Conservation (phyloP, 1,140 invertebrate genomes). For the Lucilia sericata region DNA sequence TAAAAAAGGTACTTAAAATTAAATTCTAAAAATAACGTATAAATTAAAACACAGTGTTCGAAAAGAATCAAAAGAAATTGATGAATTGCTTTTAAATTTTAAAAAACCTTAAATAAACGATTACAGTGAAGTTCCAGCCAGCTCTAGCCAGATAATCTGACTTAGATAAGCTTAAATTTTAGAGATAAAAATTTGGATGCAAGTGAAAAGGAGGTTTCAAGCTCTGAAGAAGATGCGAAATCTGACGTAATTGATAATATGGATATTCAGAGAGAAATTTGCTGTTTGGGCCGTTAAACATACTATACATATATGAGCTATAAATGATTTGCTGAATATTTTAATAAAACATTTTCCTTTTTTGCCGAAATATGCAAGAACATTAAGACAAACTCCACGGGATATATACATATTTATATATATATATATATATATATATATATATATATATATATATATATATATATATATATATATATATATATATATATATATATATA, state of each 20-base stretch:
- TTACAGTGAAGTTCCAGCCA: slow-evolving; percentile 30
- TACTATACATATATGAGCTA: neutral
- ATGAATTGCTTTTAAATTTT: slow-evolving; percentile 37
- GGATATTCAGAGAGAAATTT: slow-evolving; percentile 38
- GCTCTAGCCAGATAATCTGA: slow-evolving; percentile 29
- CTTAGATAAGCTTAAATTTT: slow-evolving; percentile 6
- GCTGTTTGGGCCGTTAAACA: slow-evolving; percentile 22
- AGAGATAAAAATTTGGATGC: slow-evolving; percentile 28
- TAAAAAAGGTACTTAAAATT: too few species aligned
- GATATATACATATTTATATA: too few species aligned
- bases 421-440: too few species aligned
- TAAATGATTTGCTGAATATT: slow-evolving; percentile 33
- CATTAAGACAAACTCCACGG: neutral
- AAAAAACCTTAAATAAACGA: slow-evolving; percentile 29
- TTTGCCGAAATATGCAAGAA: neutral
- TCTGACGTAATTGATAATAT: neutral
- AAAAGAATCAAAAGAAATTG: slow-evolving; percentile 29
- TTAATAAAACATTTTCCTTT: slow-evolving; percentile 33
- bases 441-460: too few species aligned
- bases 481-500: too few species aligned
- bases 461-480: too few species aligned
- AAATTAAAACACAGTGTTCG: too few species aligned
- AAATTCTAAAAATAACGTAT: too few species aligned
- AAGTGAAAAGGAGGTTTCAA: slow-evolving; percentile 27
- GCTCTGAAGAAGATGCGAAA: slow-evolving; percentile 27